Evolutionary conservation across 2,113 vertebrate species (phyloP).

Genomic region (Rhinolophus ferrumequinum): DNA sequence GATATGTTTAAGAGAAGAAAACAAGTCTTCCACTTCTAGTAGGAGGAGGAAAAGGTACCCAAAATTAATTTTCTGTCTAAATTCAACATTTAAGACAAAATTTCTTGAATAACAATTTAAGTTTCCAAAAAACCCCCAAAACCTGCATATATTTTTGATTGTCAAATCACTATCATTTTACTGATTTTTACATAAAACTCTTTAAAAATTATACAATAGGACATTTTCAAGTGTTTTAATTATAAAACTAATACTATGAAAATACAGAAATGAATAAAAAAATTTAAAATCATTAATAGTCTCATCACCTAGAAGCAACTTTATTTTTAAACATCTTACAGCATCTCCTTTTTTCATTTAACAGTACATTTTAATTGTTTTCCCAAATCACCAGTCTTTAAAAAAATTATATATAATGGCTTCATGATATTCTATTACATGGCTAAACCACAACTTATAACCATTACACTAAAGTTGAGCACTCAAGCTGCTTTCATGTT

Average conservation of each 20-base stretch:
- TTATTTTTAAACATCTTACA: background rate
- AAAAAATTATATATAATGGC: slow-evolving; percentile 34
- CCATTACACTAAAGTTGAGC: background rate
- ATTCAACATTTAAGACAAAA: slow-evolving; percentile 60
- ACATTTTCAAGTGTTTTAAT: slow-evolving; percentile 35
- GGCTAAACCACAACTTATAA: background rate
- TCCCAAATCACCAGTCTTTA: background rate
- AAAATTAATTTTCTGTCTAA: slow-evolving; percentile 70
- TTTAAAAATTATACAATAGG: slow-evolving; percentile 48
- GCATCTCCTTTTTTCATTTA: slow-evolving; percentile 37
- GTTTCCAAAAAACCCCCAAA: background rate
- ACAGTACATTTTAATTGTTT: slow-evolving; percentile 23
- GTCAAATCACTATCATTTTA: background rate
- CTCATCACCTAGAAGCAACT: slow-evolving; percentile 18
- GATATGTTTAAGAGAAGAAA: slow-evolving; percentile 92
- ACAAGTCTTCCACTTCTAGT: slow-evolving; percentile 93
- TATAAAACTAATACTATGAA: slow-evolving; percentile 47
- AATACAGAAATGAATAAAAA: slow-evolving; percentile 10
- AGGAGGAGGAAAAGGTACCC: slow-evolving; percentile 73
- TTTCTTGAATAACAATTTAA: slow-evolving; percentile 33
- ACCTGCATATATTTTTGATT: background rate
- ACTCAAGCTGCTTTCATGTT: slow-evolving; percentile 29
- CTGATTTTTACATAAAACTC: slow-evolving; percentile 25
- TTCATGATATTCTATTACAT: slow-evolving; percentile 6
- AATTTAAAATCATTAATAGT: slow-evolving; percentile 28